Evolutionary conservation across 2,113 vertebrate species (phyloP).

Genomic region (Elephas maximus): DNA sequence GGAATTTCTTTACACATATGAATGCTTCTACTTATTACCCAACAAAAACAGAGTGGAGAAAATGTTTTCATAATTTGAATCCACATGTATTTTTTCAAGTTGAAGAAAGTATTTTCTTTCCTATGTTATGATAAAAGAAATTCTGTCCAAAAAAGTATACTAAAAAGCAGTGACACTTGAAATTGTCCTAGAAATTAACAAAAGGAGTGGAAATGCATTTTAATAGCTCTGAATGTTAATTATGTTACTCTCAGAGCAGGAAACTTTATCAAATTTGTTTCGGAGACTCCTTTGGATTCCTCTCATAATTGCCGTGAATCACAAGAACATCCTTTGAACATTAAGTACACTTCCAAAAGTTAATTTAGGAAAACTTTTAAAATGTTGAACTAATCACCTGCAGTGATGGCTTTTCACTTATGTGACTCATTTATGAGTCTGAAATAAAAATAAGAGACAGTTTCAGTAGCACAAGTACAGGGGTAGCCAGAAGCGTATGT

Average conservation of each 20-base stretch:
- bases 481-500: background rate
- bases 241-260: background rate
- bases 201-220: conserved; percentile 49
- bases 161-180: conserved; percentile 48
- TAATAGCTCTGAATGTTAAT: conserved; percentile 50
- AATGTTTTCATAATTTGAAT: conserved; percentile 27
- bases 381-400: background rate
- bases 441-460: background rate
- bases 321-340: background rate
- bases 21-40: background rate
- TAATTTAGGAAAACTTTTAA: conserved; percentile 60
- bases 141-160: background rate
- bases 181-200: conserved; percentile 49
- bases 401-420: background rate
- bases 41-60: background rate
- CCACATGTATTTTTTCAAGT: background rate
- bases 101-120: conserved; percentile 38
- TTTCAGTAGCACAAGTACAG: background rate
- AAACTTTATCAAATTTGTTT: conserved; percentile 32
- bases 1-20: conserved; percentile 5
- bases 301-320: conserved; percentile 54
- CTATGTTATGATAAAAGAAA: background rate
- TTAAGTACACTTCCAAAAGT: conserved; percentile 4
- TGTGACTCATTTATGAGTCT: background rate
- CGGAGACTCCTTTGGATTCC: conserved; percentile 14